Base-by-base conservation (phyloP, 2,113 vertebrate species). In the Nesogale talazaci region DNA sequence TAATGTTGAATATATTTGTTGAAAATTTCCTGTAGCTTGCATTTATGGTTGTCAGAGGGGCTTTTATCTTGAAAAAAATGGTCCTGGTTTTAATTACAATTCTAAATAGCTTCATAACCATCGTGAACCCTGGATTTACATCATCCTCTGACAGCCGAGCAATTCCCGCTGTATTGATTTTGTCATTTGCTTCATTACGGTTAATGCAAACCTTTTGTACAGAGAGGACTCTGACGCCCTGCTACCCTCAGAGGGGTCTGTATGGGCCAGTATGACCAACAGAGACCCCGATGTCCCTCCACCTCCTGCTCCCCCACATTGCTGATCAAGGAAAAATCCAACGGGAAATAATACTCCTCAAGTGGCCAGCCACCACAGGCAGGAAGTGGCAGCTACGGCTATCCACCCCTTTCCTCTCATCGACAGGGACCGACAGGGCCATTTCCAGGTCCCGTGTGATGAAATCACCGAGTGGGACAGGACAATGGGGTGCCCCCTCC, bases 41-140 rank as follows among this genome's bases (percentile, higher is more conserved):
- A 98, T 98, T 98, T 98, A 31, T 88, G 95, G 97, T 97, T 98
- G 98, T 98, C 97, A 98, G 94, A 97, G 95, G 97, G 97, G 97
- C 97, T 98, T 98, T 98, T 98, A 98, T 97, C 97, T 95, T 97
- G 92, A 95, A 97, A 97, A 97, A 96, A 97, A 98, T 93, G 97
- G 97, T 89, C 52, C 97, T 97, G 97, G 96, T 98, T 98, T 98
- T 98, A 98, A 98, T 98, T 98, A 98, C 97, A 97, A 97, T 98
- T 98, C 97, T 96, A 97, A 98, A 98, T 98, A 97, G 97, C 98
- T 98, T 97, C 97, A 97, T 98, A 98, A 98, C 98, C 98, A 96
- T 96, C 75, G 88, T 98, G 98, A 98, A 98, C 98, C 96, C 97
- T 95, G 96, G 97, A 97, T 98, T 98, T 98, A 97, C 97, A 98